These are phyloP conservation scores for Thymelicus lineola DNA, from an alignment of 2,888 invertebrate species.

Conservation along the genomic window DNA sequence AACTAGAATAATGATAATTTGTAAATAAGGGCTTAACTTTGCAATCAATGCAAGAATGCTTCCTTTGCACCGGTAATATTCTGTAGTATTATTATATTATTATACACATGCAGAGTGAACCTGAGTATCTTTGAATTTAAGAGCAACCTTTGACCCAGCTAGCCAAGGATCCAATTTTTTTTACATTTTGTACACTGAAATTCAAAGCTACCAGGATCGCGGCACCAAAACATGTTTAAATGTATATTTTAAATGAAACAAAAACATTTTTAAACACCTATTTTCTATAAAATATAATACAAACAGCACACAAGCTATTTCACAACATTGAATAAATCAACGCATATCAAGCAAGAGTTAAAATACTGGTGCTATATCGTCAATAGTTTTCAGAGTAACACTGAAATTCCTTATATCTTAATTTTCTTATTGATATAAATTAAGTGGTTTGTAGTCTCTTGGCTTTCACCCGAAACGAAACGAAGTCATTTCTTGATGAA, in stretches of 20 bases:
- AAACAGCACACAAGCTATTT: slow-evolving; percentile 41
- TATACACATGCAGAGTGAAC: background rate
- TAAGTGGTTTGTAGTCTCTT: too few species aligned
- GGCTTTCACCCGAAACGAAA: too few species aligned
- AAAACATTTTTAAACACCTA: background rate
- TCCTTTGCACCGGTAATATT: background rate
- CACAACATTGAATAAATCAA: slow-evolving; percentile 40
- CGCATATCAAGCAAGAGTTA: slow-evolving; percentile 58
- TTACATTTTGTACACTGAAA: too few species aligned
- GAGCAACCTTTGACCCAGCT: too few species aligned
- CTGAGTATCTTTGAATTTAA: too few species aligned
- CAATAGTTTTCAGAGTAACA: background rate
- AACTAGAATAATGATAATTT: too few species aligned
- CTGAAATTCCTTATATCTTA: too few species aligned
- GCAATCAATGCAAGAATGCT: background rate
- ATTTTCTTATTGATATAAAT: too few species aligned
- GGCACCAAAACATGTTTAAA: background rate
- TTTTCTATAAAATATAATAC: slow-evolving; percentile 6
- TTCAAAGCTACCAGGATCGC: too few species aligned
- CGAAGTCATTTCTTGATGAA: too few species aligned
- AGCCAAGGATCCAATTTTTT: too few species aligned
- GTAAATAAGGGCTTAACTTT: background rate
- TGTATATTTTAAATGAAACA: background rate
- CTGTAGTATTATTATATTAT: background rate
- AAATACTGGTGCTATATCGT: slow-evolving; percentile 27